A percentile compares a stretch with the other conserved stretches of the same genome.
These are phyloP conservation scores for Oncorhynchus gorbuscha DNA, from an alignment of 2,113 vertebrate species.

Conservation along the genomic window DNA sequence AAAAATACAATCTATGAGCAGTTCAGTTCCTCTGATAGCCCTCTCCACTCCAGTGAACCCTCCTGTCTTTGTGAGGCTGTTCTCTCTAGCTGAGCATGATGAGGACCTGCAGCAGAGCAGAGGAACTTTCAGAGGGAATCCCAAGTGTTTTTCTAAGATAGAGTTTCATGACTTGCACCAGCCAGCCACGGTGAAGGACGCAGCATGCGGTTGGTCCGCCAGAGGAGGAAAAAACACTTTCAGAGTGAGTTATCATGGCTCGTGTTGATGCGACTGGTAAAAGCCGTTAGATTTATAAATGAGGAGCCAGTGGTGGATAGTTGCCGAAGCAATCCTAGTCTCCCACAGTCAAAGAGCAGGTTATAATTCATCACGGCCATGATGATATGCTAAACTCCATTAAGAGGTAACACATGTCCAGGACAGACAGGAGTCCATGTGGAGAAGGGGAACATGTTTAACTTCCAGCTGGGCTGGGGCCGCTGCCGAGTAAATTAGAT, in stretches of 20 bases:
- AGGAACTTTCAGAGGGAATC: constrained; percentile 31
- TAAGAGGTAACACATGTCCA: constrained; percentile 63
- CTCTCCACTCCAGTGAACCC: not conserved
- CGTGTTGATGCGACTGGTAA: constrained; percentile 49
- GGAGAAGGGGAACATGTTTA: constrained; percentile 27
- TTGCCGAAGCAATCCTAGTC: constrained; percentile 17
- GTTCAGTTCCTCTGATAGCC: constrained; percentile 6
- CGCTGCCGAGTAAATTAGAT: constrained; percentile 43
- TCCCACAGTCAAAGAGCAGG: constrained; percentile 39
- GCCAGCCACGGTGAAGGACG: constrained; percentile 29
- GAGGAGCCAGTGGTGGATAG: constrained; percentile 28
- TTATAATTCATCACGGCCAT: constrained; percentile 55
- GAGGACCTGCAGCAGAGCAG: constrained; percentile 20
- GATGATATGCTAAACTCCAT: constrained; percentile 53
- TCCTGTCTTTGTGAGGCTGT: constrained; percentile 5
- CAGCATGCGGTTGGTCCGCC: constrained; percentile 29
- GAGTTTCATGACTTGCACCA: constrained; percentile 42
- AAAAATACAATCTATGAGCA: not conserved
- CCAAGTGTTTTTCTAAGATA: constrained; percentile 60
- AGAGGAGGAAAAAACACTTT: constrained; percentile 33
- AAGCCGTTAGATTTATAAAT: constrained; percentile 47
- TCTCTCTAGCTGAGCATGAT: not conserved
- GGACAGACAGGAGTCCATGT: constrained; percentile 35
- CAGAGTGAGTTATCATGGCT: constrained; percentile 39
- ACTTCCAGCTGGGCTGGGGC: constrained; percentile 7